Conservation (phyloP, 2,888 invertebrate species). For the Cyaniris semiargus region DNA sequence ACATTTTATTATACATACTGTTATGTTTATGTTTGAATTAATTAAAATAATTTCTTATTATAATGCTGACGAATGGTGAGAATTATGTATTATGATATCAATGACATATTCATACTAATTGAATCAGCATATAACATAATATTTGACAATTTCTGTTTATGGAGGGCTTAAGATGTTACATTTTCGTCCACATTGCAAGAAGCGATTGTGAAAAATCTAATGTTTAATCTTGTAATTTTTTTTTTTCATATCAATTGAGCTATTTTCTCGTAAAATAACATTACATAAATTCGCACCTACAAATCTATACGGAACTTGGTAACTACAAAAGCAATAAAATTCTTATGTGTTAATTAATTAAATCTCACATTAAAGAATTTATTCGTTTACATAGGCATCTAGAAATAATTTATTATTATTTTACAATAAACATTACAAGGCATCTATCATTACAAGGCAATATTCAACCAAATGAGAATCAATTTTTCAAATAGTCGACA, state of each 20-base stretch:
- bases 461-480: conserved; percentile 3
- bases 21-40: conserved; percentile 9
- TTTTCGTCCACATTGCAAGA: too few species aligned
- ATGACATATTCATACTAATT: not conserved
- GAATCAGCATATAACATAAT: too few species aligned
- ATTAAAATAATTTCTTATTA: not conserved
- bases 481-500: not conserved
- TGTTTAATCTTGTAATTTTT: too few species aligned
- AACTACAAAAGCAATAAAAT: not conserved
- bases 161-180: too few species aligned
- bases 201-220: too few species aligned
- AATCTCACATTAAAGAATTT: too few species aligned
- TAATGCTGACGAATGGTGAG: not conserved
- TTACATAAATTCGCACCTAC: not conserved
- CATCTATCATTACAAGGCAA: not conserved
- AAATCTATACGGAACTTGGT: not conserved
- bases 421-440: not conserved
- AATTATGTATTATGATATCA: not conserved
- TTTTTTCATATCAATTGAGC: too few species aligned
- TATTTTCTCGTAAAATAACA: not conserved
- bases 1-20: conserved; percentile 8
- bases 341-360: not conserved
- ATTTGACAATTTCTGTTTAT: too few species aligned
- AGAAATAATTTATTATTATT: not conserved
- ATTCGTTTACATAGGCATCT: not conserved